Evolutionary conservation across 2,113 vertebrate species (phyloP).

Genomic region (Emydocephalus ijimae): DNA sequence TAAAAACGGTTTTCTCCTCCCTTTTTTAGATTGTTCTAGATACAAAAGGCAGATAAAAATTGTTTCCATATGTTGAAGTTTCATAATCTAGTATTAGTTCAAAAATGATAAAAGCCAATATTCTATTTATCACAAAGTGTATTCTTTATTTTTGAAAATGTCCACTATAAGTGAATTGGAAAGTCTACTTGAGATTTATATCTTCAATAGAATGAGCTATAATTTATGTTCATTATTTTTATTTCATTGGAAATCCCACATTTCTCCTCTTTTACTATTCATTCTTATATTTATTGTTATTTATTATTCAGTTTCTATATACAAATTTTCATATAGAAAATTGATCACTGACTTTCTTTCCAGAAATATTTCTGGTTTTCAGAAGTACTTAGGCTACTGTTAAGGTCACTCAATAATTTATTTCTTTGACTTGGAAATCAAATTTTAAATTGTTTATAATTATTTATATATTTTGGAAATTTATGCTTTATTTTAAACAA

Average conservation of each 20-base stretch:
- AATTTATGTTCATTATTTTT: neutral
- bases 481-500: neutral
- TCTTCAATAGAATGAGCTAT: neutral
- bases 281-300: neutral
- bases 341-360: neutral
- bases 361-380: neutral
- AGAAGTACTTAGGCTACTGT: neutral
- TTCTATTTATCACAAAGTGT: neutral
- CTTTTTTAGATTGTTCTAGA: neutral
- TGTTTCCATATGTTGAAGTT: neutral
- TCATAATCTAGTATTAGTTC: neutral
- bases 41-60: too few species aligned
- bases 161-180: neutral
- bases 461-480: neutral
- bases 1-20: neutral
- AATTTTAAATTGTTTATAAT: neutral
- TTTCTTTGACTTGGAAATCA: neutral
- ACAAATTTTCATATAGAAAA: neutral
- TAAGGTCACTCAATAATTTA: neutral
- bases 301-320: neutral
- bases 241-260: neutral
- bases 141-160: neutral
- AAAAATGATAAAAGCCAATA: neutral
- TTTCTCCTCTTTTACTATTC: neutral
- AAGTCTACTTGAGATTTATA: neutral